A percentile compares a stretch with the other conserved stretches of the same genome.
Conservation (phyloP, 2,888 invertebrate species). For the Amblyjoppa proteus region DNA sequence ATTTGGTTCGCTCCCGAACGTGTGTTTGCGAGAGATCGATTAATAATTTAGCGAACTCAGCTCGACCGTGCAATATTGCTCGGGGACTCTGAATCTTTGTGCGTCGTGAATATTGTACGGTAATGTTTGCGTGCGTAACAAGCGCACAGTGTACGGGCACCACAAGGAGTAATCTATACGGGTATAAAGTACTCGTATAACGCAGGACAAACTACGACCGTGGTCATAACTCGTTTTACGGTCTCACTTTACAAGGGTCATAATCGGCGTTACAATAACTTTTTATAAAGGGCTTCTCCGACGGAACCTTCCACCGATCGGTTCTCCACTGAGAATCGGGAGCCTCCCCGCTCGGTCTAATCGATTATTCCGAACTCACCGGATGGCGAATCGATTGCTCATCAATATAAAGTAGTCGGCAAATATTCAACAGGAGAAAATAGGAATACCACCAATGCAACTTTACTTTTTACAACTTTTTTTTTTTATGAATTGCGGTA, state of each 20-base stretch:
- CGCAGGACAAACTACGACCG: slow-evolving; percentile 48
- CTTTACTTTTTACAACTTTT: not conserved
- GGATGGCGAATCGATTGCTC: slow-evolving; percentile 34
- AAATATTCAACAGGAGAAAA: slow-evolving; percentile 17
- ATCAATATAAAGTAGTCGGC: slow-evolving; percentile 56
- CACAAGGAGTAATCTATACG: slow-evolving; percentile 54
- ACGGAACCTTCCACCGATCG: slow-evolving; percentile 43
- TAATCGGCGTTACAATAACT: slow-evolving; percentile 64
- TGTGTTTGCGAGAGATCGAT: slow-evolving; percentile 26
- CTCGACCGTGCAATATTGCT: slow-evolving; percentile 2
- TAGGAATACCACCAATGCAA: not conserved
- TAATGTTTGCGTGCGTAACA: slow-evolving; percentile 37
- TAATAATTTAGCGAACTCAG: slow-evolving; percentile 23
- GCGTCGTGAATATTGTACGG: not conserved
- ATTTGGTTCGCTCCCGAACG: not conserved
- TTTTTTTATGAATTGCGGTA: not conserved
- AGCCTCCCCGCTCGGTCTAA: slow-evolving; percentile 4
- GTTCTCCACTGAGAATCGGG: not conserved
- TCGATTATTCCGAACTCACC: slow-evolving; percentile 53
- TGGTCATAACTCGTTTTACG: slow-evolving; percentile 62
- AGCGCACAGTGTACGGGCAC: slow-evolving; percentile 22
- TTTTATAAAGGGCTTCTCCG: slow-evolving; percentile 57
- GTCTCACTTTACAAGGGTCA: slow-evolving; percentile 66
- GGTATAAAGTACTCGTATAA: slow-evolving; percentile 12
- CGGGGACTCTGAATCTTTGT: slow-evolving; percentile 32